Evolutionary conservation across 2,113 vertebrate species (phyloP), one percentile per base, ranked within the genome.

Genomic region (Amia ocellicauda): DNA sequence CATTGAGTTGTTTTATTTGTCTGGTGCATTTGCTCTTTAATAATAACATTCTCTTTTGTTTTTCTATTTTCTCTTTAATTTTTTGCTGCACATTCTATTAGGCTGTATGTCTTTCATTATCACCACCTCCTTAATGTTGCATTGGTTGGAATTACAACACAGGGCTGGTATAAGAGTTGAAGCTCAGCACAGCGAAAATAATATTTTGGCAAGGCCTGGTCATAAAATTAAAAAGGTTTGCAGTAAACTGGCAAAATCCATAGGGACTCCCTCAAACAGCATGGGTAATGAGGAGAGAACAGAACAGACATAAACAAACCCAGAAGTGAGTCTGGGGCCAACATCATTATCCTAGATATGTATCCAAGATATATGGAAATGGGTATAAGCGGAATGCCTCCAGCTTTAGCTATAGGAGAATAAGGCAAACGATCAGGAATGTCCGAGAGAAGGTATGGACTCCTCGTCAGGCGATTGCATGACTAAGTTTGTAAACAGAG

Each of bases 231-330:
- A 57, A 85, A 88, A 89, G 82, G 75, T 88, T 82, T 74, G 77
- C 78, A 88, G 87, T 89, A 90, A 92, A 89, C 88, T 87, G 75
- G 73, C 78, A 79, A 78, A 84, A 88, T 89, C 91, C 87, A 77
- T 55, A 62, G 89, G 89, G 87, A 91, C 84, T 86, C 82, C 80
- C 89, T 94, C 87, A 92, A 92, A 93, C 88, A 83, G 91, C 88
- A 92, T 91, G 83, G 84, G 81, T 93, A 93, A 93, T 90, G 85
- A 92, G 81, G 86, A 87, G 91, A 96, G 95, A 94, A 93, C 89
- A 93, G 91, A 91, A 89, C 79, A 91, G 86, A 91, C 85, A 86
- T 87, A 92, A 91, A 94, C 86, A 94, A 92, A 88, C 83, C 79
- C 86, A 88, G 83, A 88, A 90, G 83, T 84, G 85, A 83, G 86